Base-by-base conservation (phyloP, 2,113 vertebrate genomes). In the Puntigrus tetrazona region DNA sequence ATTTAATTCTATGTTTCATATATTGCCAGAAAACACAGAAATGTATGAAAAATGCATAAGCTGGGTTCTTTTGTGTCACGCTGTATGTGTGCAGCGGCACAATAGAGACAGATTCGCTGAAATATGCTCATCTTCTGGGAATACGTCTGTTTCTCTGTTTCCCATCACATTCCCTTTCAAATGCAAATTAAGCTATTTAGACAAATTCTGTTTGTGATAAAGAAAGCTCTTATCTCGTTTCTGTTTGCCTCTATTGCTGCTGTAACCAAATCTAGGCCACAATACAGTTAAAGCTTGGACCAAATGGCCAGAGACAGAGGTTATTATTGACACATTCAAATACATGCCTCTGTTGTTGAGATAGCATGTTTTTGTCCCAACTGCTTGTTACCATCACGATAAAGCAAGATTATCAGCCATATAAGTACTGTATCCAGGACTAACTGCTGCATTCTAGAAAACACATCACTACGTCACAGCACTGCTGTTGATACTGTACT, bases 151-250 rank as follows among this genome's bases (percentile, higher is more conserved):
- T 75, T 79, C n/a, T n/a, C 63, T 14, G 65, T 47, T 73, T 59
- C 52, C 59, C 65, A 36, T 50, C 82, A 43, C 55, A 47, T 79
- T 87, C 83, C 82, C 86, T 10, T 16, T 7, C 9, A 52, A 73
- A 84, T 34, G 84, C 72, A 90, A 90, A 88, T 84, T 76, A 85
- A 63, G 52, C 29, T 85, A 69, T 76, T 70, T 82, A 72, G 78
- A 84, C 36, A 5, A 87, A 76, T 70, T 77, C 50, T 73, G 67
- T 52, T 52, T 63, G 57, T 69, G 59, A 73, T 31, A 67, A 75
- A 61, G 36, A 25, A 59, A 78, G 52, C 77, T 63, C 55, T 50
- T 78, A 61, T 67, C 69, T 81, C 43, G 25, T 85, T 25, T 70
- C 1, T 18, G 16, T 69, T 27, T 31, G 25, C 2, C 18, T 78